Evolutionary conservation across 2,888 invertebrate genomes (phyloP), one percentile per base, ranked within the genome.

Genomic region (Cryptops parisi): DNA sequence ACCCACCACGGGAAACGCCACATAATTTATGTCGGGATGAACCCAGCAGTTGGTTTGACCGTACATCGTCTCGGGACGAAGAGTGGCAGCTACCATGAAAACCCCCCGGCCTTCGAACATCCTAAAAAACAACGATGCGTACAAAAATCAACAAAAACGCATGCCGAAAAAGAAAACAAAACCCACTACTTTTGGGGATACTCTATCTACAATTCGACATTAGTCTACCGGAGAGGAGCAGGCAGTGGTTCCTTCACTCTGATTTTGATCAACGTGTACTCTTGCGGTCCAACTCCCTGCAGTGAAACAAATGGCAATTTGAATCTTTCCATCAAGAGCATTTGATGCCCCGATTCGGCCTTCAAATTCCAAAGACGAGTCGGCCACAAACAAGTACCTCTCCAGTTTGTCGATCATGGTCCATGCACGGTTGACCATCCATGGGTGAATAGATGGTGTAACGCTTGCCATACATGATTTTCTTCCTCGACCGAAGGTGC

Each of bases 31-130:
- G 65, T 96, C 93, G 0, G 98, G 98, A 64, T 85, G 84, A 2
- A 98, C 70, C 94, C 97, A 98, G 68, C 96, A 97, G 68, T 98
- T 99, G 0, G 98, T 98, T 73, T 98, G 98, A 0, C 98, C 98
- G 66, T 96, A 99, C 97, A 98, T 97, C 1, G 98, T 98, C 73
- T 98, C 98, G 1, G 98, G 96, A 55, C 97, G 77, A n/a, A 99
- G 73, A 3, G 98, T 99, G 6, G 96, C 98, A 19, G 96, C 96
- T 12, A 98, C 93, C 56, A 98, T 74, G 67, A 73, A 88, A n/a
- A 91, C 24, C 19, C 17, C 25, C 5, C 25, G 54, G 24, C 40
- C 15, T 15, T 33, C 33, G 6, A 33, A 33, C 6, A 9, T 6
- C 15, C 33, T 33, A 33, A 6, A 33, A 15, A 33, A 33, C 6